phyloP scores from a whole-genome alignment of 1,140 invertebrate species.

The Melitaea cinxia region DNA sequence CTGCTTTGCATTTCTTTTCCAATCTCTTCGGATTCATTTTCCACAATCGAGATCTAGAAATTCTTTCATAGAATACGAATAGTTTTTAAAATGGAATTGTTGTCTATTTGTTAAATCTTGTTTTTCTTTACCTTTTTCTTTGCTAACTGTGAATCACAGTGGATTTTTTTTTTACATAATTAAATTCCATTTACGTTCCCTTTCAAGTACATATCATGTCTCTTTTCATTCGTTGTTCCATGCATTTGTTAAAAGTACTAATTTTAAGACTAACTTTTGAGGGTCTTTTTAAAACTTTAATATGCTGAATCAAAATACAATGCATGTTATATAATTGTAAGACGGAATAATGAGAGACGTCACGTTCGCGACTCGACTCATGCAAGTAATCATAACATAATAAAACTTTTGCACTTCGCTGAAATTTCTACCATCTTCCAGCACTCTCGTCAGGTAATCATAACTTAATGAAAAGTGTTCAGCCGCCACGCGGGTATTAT shows the following conservation, averaged over 20 bases:
- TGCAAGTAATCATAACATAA: conserved; percentile 78
- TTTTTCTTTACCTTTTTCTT: conserved; percentile 18
- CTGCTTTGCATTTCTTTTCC: conserved; percentile 38
- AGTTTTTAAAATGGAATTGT: conserved; percentile 34
- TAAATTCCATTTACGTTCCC: too few species aligned
- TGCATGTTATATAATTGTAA: conserved; percentile 34
- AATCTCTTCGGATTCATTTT: conserved; percentile 37
- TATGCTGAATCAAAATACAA: neutral
- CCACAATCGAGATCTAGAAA: conserved; percentile 33
- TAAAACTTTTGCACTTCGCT: conserved; percentile 79
- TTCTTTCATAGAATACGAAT: conserved; percentile 36
- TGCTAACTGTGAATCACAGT: neutral
- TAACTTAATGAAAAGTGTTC: conserved; percentile 79
- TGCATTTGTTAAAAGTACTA: too few species aligned
- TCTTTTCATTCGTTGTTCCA: too few species aligned
- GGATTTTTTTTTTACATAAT: neutral
- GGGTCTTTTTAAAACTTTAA: conserved; percentile 12
- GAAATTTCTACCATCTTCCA: conserved; percentile 65
- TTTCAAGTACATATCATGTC: too few species aligned
- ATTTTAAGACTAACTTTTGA: too few species aligned
- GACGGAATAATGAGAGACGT: conserved; percentile 38
- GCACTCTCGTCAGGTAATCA: conserved; percentile 73
- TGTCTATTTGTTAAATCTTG: conserved; percentile 29
- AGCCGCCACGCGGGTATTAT: conserved; percentile 58
- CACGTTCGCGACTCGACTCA: conserved; percentile 56